Conservation (phyloP, 2,113 vertebrate genomes). For the Notarius quadriscutis region DNA sequence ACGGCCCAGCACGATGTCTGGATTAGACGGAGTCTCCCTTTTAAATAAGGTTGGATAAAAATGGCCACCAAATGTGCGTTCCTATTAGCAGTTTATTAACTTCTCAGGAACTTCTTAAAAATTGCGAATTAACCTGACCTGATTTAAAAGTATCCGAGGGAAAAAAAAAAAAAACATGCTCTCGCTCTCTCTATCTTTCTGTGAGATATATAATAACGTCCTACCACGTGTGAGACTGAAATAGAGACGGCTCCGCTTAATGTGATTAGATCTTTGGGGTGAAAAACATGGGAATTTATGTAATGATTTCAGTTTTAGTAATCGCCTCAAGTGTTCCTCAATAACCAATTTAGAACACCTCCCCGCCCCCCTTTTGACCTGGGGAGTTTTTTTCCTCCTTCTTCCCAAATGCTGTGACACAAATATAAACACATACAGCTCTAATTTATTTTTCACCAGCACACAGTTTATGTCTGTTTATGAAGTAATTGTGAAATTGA, state of each 20-base stretch:
- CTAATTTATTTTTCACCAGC: conserved; percentile 47
- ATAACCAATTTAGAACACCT: conserved; percentile 46
- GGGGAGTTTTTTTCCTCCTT: neutral
- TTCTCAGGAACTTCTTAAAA: neutral
- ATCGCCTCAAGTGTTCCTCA: conserved; percentile 52
- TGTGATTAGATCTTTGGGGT: conserved; percentile 50
- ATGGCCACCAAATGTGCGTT: neutral
- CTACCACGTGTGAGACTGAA: conserved; percentile 16
- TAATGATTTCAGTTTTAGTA: conserved; percentile 54
- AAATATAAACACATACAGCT: conserved; percentile 55
- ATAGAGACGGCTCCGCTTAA: conserved; percentile 41
- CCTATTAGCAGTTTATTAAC: neutral
- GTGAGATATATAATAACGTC: conserved; percentile 11
- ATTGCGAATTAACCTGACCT: conserved; percentile 22
- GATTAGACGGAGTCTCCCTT: neutral
- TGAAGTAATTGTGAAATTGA: conserved; percentile 64
- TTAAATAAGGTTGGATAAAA: neutral
- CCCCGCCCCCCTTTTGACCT: neutral
- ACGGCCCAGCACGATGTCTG: neutral
- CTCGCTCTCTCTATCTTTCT: neutral
- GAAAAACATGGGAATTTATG: conserved; percentile 51
- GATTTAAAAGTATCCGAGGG: neutral
- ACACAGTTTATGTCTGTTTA: conserved; percentile 44
- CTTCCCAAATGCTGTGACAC: conserved; percentile 44
- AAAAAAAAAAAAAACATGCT: neutral